phyloP scores from a whole-genome alignment of 2,888 invertebrate genomes.

The Augochlorella aurata region DNA sequence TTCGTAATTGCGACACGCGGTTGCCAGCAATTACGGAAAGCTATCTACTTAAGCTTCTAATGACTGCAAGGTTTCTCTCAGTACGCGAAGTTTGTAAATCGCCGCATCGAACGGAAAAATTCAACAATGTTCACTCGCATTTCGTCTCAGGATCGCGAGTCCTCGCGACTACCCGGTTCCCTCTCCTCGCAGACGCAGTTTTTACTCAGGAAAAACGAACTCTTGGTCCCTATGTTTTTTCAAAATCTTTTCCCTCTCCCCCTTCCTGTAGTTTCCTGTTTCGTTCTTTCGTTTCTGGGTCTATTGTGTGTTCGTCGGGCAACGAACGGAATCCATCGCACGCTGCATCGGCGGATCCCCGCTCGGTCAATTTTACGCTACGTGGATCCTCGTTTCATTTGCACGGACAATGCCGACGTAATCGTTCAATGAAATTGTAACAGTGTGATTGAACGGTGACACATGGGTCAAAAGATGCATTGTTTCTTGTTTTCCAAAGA shows the following conservation, averaged over 20 bases:
- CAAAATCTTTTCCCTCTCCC: constrained; percentile 38
- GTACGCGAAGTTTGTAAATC: constrained; percentile 45
- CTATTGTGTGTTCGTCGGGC: constrained; percentile 27
- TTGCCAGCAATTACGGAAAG: not conserved
- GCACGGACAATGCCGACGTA: not conserved
- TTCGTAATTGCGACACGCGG: not conserved
- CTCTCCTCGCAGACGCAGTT: constrained; percentile 34
- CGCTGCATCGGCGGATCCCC: constrained; percentile 10
- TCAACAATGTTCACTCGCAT: constrained; percentile 30
- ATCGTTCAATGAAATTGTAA: constrained; percentile 13
- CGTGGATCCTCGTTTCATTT: not conserved
- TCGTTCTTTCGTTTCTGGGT: constrained; percentile 7
- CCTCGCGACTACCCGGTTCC: constrained; percentile 15
- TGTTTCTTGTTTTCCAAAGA: too few species aligned
- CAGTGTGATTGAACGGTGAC: constrained; percentile 24
- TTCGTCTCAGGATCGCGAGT: constrained; percentile 26
- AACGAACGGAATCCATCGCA: constrained; percentile 21
- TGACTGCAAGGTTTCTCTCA: constrained; percentile 58
- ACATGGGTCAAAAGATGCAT: constrained; percentile 7
- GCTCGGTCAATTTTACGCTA: not conserved
- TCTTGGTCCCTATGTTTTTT: constrained; percentile 76
- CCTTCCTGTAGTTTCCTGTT: not conserved
- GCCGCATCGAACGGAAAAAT: constrained; percentile 37
- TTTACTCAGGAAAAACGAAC: constrained; percentile 72
- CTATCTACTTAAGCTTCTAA: constrained; percentile 35